Conservation (phyloP, 2,888 invertebrate species). For the Calameuta filiformis region DNA sequence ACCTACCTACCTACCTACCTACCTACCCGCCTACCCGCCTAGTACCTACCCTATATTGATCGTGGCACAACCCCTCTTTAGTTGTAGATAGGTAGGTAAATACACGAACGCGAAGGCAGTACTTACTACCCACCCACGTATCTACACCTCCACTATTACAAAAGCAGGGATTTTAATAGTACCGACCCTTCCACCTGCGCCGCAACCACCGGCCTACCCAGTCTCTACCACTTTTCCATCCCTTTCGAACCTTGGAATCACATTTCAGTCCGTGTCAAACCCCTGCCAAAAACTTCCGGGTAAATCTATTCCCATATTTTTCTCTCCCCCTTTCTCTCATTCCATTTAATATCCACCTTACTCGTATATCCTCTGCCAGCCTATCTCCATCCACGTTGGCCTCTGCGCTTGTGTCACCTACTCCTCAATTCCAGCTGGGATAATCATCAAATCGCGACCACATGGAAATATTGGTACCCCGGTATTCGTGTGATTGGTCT, state of each 20-base stretch:
- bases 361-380: no score
- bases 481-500: conserved; percentile 3
- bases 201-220: no score
- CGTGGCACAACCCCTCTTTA: conserved; percentile 57
- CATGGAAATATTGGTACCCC: no score
- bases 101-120: conserved; percentile 44
- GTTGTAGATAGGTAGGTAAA: conserved; percentile 40
- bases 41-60: conserved; percentile 58
- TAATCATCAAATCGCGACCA: no score
- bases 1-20: conserved; percentile 45
- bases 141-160: conserved; percentile 35
- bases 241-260: no score
- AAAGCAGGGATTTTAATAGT: conserved; percentile 18
- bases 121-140: neutral
- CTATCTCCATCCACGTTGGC: no score
- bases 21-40: conserved; percentile 34
- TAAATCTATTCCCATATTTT: conserved; percentile 2
- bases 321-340: neutral
- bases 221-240: no score
- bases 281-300: neutral
- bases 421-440: no score
- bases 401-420: no score
- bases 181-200: no score
- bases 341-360: neutral
- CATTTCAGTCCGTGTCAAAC: no score